phyloP scores from a whole-genome alignment of 92 coral and sea anemone genomes.

The Blastomussa wellsi region DNA sequence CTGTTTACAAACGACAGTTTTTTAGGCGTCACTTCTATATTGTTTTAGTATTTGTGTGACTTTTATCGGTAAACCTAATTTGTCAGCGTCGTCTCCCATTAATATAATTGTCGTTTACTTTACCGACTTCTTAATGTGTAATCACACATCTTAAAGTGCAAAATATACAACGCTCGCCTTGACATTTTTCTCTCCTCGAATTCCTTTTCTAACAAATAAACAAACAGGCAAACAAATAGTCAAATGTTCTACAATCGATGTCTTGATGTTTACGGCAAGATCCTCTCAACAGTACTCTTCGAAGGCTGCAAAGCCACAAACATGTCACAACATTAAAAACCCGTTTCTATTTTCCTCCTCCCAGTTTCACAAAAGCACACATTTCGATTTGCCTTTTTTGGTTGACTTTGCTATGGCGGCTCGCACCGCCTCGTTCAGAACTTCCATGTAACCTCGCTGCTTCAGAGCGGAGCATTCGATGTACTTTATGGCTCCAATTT shows the following conservation, averaged over 20 bases:
- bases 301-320: not conserved
- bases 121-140: conserved; percentile 14
- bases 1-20: not conserved
- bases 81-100: conserved; percentile 26
- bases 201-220: not conserved
- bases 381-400: conserved; percentile 64
- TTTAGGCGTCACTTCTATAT: not conserved
- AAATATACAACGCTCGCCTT: not conserved
- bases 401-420: conserved; percentile 52
- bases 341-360: not conserved
- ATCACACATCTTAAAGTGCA: conserved; percentile 20
- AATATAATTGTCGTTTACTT: conserved; percentile 18
- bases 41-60: conserved; percentile 10
- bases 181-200: not conserved
- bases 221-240: not conserved
- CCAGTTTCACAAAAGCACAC: conserved; percentile 56
- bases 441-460: conserved; percentile 78
- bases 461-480: conserved; percentile 86
- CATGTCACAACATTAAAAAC: not conserved
- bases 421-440: conserved; percentile 77
- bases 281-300: not conserved
- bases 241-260: not conserved
- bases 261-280: not conserved
- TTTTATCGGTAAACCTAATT: conserved; percentile 31
- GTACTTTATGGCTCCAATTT: conserved; percentile 74